Base-by-base conservation (phyloP, 2,113 vertebrate species). In the Prinia subflava region DNA sequence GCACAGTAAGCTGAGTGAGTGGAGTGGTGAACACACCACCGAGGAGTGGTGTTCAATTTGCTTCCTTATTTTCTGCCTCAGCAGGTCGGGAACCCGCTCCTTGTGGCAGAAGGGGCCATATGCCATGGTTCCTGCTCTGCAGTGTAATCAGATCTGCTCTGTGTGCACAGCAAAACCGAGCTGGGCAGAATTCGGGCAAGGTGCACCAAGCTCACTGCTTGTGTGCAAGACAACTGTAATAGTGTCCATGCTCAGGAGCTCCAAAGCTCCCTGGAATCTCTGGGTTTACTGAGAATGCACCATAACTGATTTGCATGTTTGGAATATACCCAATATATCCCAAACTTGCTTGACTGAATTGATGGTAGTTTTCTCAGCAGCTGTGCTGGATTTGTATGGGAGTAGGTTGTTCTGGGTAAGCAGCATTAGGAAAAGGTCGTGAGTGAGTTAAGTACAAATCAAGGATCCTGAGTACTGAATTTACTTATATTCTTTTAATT, bases 41-140 rank as follows among this genome's bases (percentile, higher is more conserved):
- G n/a, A 24, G 74, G 62, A 91, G 28, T 46, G 41, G 30, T 52
- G 35, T 77, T 94, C 55, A 59, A 5, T 90, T 80, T 92, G 83
- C 70, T 93, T 93, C 52, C 50, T 77, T 83, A 46, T 83, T 93
- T 96, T 94, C 78, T 95, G 74, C 70, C 85, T 85, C 88, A 93
- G 67, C 75, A 83, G 88, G 74, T 77, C 50, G 35, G 3, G 18
- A 87, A 73, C 70, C 63, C 0, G 1, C 53, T 96, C 27, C n/a
- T 69, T 41, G 67, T 90, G 88, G 88, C 63, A 86, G 71, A 88
- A 88, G 46, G 57, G 46, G 55, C 82, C 69, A 50, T 83, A 60
- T 79, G 75, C 67, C 60, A 2, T 37, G 47, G 55, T 60, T 88
- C 53, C 65, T 82, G 73, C 53, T 70, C 63, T 76, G 23, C 63